Evolutionary conservation across 1,140 invertebrate species (phyloP).

Genomic region (Rhagoletis zephyria): DNA sequence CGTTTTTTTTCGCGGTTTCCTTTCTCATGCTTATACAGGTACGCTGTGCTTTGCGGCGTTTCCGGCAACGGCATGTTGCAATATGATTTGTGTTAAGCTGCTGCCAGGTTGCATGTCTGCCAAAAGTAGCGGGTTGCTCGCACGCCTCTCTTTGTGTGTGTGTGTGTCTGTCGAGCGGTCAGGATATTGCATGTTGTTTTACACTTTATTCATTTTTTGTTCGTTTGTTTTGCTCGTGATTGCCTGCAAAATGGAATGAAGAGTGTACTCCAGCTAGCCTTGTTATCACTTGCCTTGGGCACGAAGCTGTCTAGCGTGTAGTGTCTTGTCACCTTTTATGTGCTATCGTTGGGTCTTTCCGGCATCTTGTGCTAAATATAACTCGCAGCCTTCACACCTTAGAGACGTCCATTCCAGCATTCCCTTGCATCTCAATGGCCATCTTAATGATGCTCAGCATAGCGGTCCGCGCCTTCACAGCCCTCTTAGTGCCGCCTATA

Average conservation of each 20-base stretch:
- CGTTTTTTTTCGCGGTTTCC: slow-evolving; percentile 14
- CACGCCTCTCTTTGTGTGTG: not conserved
- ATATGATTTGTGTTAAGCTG: slow-evolving; percentile 37
- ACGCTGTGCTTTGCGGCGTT: slow-evolving; percentile 3
- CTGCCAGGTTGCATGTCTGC: not conserved
- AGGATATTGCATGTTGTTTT: not conserved
- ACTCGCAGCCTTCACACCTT: not conserved
- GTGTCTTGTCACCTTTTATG: not conserved
- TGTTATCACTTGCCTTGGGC: not conserved
- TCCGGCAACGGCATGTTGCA: slow-evolving; percentile 35
- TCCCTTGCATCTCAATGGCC: slow-evolving; percentile 15
- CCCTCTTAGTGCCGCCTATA: not conserved
- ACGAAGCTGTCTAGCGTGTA: not conserved
- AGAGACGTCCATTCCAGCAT: not conserved
- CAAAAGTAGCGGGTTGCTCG: not conserved
- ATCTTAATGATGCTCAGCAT: slow-evolving; percentile 34
- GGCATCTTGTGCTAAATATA: not conserved
- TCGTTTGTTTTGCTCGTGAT: not conserved
- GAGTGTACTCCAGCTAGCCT: not conserved
- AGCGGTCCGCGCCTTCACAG: not conserved
- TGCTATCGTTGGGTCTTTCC: not conserved
- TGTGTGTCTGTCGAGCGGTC: not conserved
- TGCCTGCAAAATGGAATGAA: not conserved
- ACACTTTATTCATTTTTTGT: too few relatives aligned
- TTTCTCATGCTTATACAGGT: slow-evolving; percentile 19